phyloP scores from a whole-genome alignment of 2,113 vertebrate species.

The Corvus cornix region DNA sequence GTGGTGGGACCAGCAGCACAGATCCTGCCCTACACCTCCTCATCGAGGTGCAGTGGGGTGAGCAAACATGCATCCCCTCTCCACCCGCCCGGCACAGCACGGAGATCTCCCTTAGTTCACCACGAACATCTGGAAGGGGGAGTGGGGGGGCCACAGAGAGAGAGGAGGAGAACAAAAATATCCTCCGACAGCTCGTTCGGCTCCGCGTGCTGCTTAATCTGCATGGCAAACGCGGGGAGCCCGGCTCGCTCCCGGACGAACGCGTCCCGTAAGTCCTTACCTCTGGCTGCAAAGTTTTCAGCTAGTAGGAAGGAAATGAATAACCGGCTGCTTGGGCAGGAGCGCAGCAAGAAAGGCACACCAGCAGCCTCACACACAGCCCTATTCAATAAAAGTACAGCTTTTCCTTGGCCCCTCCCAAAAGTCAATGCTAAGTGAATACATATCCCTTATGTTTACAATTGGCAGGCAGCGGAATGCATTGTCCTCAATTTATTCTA shows the following conservation, averaged over 20 bases:
- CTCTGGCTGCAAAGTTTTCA: constrained; percentile 65
- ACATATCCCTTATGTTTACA: constrained; percentile 81
- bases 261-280: constrained; percentile 31
- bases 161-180: background rate
- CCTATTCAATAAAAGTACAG: constrained; percentile 78
- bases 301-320: constrained; percentile 41
- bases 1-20: background rate
- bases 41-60: background rate
- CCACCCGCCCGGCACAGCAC: background rate
- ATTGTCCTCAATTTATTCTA: constrained; percentile 80
- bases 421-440: constrained; percentile 76
- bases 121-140: background rate
- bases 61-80: background rate
- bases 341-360: constrained; percentile 56
- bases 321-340: constrained; percentile 54
- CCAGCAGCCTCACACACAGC: constrained; percentile 62
- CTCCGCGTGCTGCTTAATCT: background rate
- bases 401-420: constrained; percentile 84
- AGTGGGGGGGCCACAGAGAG: background rate
- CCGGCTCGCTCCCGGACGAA: background rate
- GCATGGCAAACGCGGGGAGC: background rate
- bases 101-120: background rate
- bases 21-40: background rate
- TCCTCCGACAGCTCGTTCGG: background rate
- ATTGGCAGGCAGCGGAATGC: constrained; percentile 74